phyloP scores from a whole-genome alignment of 2,888 invertebrate species.

The Drosophila meridiana region DNA sequence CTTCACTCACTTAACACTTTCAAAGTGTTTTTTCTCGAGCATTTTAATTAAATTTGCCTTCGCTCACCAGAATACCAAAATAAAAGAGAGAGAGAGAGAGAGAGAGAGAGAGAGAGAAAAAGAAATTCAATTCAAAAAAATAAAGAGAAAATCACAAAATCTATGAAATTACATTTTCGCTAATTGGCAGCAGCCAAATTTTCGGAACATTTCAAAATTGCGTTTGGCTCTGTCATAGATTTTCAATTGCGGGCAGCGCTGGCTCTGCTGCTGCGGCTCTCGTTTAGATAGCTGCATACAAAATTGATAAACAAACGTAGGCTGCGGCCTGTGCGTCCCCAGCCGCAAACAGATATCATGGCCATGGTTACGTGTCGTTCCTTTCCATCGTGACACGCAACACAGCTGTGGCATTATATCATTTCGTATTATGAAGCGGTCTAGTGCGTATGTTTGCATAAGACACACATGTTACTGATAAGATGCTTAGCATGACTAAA shows the following conservation, averaged over 20 bases:
- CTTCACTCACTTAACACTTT: constrained; percentile 37
- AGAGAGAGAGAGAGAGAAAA: neutral
- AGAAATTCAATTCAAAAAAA: constrained; percentile 2
- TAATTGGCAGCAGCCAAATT: constrained; percentile 45
- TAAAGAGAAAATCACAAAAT: constrained; percentile 10
- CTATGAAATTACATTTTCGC: constrained; percentile 55
- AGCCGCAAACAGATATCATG: constrained; percentile 1
- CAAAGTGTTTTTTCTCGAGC: constrained; percentile 48
- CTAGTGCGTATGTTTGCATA: too few relatives aligned
- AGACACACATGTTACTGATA: too few relatives aligned
- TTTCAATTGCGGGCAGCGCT: constrained; percentile 43
- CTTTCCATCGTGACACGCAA: constrained; percentile 11
- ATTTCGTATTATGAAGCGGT: too few relatives aligned
- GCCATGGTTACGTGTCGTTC: neutral
- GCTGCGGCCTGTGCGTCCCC: constrained; percentile 12
- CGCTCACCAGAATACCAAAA: constrained; percentile 3
- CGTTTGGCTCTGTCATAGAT: constrained; percentile 28
- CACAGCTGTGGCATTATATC: too few relatives aligned
- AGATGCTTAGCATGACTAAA: neutral
- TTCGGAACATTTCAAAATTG: constrained; percentile 28
- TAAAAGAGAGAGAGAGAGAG: neutral
- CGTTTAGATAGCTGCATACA: constrained; percentile 36
- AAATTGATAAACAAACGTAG: constrained; percentile 73
- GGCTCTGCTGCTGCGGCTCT: constrained; percentile 33
- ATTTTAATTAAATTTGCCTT: constrained; percentile 55